phyloP scores from a whole-genome alignment of 2,888 invertebrate species.

The Anoplius nigerrimus region DNA sequence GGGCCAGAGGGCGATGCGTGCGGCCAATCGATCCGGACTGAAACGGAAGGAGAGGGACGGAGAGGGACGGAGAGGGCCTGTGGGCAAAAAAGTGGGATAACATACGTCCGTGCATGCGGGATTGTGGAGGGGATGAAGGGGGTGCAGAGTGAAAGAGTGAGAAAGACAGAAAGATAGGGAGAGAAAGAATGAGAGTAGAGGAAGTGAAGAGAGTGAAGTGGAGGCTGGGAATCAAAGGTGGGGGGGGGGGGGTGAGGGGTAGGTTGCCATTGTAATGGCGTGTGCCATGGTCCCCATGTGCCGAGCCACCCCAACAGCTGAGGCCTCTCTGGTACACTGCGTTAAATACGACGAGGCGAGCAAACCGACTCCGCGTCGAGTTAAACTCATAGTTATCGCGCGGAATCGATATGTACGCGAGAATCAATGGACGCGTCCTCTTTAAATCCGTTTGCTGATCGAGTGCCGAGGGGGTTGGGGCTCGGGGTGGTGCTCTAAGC shows the following conservation, averaged over 20 bases:
- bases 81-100: conserved; percentile 60
- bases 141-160: conserved; percentile 25
- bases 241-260: conserved; percentile 38
- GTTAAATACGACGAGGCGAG: conserved; percentile 60
- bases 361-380: conserved; percentile 55
- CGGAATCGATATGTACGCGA: conserved; percentile 50
- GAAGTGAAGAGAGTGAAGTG: background rate
- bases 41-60: background rate
- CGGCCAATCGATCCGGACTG: conserved; percentile 59
- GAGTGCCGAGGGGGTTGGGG: no score
- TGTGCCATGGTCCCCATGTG: conserved; percentile 63
- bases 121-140: conserved; percentile 24
- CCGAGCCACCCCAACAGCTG: conserved; percentile 60
- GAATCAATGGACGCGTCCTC: conserved; percentile 55
- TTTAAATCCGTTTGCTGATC: conserved; percentile 60
- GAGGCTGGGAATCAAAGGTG: conserved; percentile 11
- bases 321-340: conserved; percentile 55
- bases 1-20: conserved; percentile 56
- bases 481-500: no score
- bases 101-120: conserved; percentile 54
- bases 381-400: conserved; percentile 62
- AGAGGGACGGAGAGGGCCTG: background rate
- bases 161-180: background rate
- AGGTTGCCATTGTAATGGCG: conserved; percentile 64
- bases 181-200: conserved; percentile 11